Evolutionary conservation across 2,888 invertebrate species (phyloP).

Genomic region (Laothoe populi): DNA sequence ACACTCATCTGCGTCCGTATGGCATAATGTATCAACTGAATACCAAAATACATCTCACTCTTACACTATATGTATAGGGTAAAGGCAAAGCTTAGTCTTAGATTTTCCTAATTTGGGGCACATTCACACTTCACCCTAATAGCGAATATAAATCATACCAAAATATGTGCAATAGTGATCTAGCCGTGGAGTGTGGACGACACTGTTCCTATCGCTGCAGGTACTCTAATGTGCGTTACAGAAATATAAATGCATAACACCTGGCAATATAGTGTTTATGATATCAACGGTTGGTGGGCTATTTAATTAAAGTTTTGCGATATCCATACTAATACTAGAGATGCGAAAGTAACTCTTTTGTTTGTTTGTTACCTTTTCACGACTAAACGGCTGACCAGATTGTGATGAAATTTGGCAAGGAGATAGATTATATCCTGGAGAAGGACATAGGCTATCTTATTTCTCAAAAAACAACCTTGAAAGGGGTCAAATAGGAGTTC

Average conservation of each 20-base stretch:
- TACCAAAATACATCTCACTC: slow-evolving; percentile 62
- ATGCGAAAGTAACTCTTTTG: too few relatives aligned
- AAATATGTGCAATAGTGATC: slow-evolving; percentile 23
- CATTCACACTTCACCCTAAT: slow-evolving; percentile 33
- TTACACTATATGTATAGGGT: slow-evolving; percentile 63
- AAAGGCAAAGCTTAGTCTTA: slow-evolving; percentile 70
- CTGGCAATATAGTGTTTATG: too few relatives aligned
- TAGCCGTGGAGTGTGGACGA: slow-evolving; percentile 5
- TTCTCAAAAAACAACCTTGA: too few relatives aligned
- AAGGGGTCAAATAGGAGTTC: too few relatives aligned
- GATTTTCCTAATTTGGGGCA: slow-evolving; percentile 55
- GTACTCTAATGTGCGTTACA: slow-evolving; percentile 23
- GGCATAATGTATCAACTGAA: slow-evolving; percentile 48
- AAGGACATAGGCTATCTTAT: too few relatives aligned
- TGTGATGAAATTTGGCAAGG: too few relatives aligned
- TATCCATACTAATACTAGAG: too few relatives aligned
- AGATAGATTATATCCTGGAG: too few relatives aligned
- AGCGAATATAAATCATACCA: slow-evolving; percentile 19
- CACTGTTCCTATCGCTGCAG: not conserved
- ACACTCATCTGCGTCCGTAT: slow-evolving; percentile 20
- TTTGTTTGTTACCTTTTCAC: too few relatives aligned
- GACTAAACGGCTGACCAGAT: too few relatives aligned
- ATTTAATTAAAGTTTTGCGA: too few relatives aligned
- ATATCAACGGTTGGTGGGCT: too few relatives aligned
- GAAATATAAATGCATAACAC: slow-evolving; percentile 23